Evolutionary conservation across 2,797 vertebrate genomes (phyloP), one percentile per base, ranked within the genome.

Genomic region (Sebastes diploproa): DNA sequence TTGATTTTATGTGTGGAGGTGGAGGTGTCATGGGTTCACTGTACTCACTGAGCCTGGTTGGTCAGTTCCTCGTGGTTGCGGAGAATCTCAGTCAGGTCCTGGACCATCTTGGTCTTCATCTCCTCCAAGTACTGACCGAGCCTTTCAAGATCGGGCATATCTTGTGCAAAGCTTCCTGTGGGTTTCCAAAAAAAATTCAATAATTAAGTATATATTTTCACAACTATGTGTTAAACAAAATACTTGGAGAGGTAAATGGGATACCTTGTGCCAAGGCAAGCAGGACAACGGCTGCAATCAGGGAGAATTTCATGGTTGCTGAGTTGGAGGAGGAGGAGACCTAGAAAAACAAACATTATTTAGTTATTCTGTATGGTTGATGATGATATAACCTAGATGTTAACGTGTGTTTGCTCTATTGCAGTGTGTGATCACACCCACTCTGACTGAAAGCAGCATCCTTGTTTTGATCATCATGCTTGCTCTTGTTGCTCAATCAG

Each of bases 241-340:
- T 7, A 23, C 16, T 52, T 74, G 16, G n/a, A 32, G 4, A 68
- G 22, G 7, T 16, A 8, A 20, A 3, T 16, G 18, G 58, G 20
- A 1, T 84, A 96, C 95, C 94, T 20, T 93, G 92, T 78, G 93
- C 91, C 88, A 95, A 72, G 36, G 91, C 93, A 3, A 95, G 84
- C 68, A 90, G 71, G 7, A 88, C 87, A 23, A 94, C 32, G 12
- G 87, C 82, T 14, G 84, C 92, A 13, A 95, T 77, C 67, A 94
- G 71, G 68, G 86, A 69, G 89, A 85, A 89, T 85, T 94, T 96
- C 95, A 96, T 95, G 95, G 70, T 77, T 93, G 91, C 76, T 85
- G 91, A 80, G 38, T 42, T 42, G 38, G 38, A 42, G 14, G 55
- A 75, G 84, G 80, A 77, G 54, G 22, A 46, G 76, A 90, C 85